Percentiles rank a stretch among this genome's conserved stretches.
Evolutionary conservation across 2,888 invertebrate genomes (phyloP).

Genomic region (Altica lythri): DNA sequence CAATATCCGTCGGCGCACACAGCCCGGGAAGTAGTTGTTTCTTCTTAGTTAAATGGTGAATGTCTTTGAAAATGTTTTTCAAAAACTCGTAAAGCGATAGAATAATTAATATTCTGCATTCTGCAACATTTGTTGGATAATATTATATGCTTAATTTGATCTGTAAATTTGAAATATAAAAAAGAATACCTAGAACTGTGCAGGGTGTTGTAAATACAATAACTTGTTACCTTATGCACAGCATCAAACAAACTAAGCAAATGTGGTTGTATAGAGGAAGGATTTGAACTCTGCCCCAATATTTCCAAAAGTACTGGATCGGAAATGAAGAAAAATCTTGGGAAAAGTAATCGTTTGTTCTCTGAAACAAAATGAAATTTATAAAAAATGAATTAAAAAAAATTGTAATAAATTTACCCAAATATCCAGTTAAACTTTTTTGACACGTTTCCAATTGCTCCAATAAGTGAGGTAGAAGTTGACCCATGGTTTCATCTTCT

Average conservation of each 20-base stretch:
- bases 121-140: no score
- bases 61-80: no score
- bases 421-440: conserved; percentile 81
- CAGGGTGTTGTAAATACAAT: background rate
- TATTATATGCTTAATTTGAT: background rate
- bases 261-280: conserved; percentile 82
- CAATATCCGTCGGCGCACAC: no score
- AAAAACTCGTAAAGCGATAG: no score
- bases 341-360: conserved; percentile 81
- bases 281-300: conserved; percentile 87
- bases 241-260: conserved; percentile 87
- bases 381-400: background rate
- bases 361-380: conserved; percentile 57
- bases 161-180: background rate
- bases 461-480: conserved; percentile 76
- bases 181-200: background rate
- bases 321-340: conserved; percentile 89
- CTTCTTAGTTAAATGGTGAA: no score
- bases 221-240: conserved; percentile 65
- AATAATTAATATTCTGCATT: no score
- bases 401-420: conserved; percentile 44
- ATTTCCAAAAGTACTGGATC: conserved; percentile 89
- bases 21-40: no score
- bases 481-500: conserved; percentile 80
- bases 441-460: conserved; percentile 90